Evolutionary conservation across 2,888 invertebrate genomes (phyloP).

Genomic region (Orthonychiurus folsomi): DNA sequence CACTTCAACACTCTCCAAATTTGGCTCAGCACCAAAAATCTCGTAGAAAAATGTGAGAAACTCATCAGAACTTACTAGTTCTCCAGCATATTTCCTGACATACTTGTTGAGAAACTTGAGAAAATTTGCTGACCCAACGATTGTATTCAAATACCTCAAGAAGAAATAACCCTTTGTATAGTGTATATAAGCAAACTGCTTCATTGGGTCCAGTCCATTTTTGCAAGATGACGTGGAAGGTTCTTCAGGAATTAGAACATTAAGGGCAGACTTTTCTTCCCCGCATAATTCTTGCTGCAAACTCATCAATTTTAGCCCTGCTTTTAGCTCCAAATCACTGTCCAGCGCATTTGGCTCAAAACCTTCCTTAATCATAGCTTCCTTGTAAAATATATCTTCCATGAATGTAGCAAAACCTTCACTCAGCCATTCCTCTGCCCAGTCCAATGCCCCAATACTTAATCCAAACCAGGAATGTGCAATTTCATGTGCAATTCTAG

Average conservation of each 20-base stretch:
- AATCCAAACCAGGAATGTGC: slow-evolving; percentile 47
- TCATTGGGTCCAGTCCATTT: slow-evolving; percentile 45
- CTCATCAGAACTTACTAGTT: slow-evolving; percentile 44
- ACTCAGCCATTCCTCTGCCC: slow-evolving; percentile 48
- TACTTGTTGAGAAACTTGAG: slow-evolving; percentile 41
- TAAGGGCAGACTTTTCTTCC: slow-evolving; percentile 42
- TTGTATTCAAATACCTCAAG: slow-evolving; percentile 41
- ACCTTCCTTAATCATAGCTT: slow-evolving; percentile 24
- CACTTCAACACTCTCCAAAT: neutral
- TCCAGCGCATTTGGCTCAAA: slow-evolving; percentile 12
- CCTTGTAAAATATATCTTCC: slow-evolving; percentile 44
- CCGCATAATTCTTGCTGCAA: slow-evolving; percentile 41
- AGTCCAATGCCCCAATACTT: slow-evolving; percentile 45
- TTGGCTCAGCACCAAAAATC: neutral
- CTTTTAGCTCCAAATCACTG: slow-evolving; percentile 28
- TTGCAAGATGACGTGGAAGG: slow-evolving; percentile 40
- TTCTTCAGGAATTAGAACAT: slow-evolving; percentile 43
- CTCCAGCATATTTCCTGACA: slow-evolving; percentile 41
- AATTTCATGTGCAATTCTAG: slow-evolving; percentile 45
- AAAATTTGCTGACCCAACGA: slow-evolving; percentile 43
- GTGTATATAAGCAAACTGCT: slow-evolving; percentile 46
- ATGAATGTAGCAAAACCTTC: slow-evolving; percentile 47
- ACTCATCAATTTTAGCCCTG: slow-evolving; percentile 36
- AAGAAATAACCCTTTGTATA: slow-evolving; percentile 47
- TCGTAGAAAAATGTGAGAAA: slow-evolving; percentile 42